Conservation (phyloP, 2,888 invertebrate species). For the Scaptomyza polygonia region DNA sequence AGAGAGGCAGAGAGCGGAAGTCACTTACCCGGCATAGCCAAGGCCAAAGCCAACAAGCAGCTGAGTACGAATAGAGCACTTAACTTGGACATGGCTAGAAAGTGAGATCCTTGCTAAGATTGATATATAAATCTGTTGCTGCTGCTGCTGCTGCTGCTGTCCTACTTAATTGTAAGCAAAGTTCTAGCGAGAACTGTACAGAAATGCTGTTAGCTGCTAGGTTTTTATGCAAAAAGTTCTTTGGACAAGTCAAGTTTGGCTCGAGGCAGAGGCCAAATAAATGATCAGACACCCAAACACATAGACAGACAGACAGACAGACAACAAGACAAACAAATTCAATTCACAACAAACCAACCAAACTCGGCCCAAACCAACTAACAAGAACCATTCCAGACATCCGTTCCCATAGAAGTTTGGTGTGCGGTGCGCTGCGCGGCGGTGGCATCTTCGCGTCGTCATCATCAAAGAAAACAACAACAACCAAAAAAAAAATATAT, state of each 20-base stretch:
- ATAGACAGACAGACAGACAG: constrained; percentile 10
- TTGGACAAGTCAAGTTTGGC: constrained; percentile 14
- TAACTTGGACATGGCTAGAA: constrained; percentile 55
- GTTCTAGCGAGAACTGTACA: constrained; percentile 77
- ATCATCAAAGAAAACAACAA: neutral
- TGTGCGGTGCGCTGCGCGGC: neutral
- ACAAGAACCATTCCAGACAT: constrained; percentile 42
- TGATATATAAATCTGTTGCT: too few relatives aligned
- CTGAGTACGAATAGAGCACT: constrained; percentile 53
- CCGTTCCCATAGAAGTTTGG: constrained; percentile 19
- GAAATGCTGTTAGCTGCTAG: constrained; percentile 58
- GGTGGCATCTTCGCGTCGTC: constrained; percentile 3
- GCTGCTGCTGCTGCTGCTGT: constrained; percentile 34
- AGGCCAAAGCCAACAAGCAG: constrained; percentile 59
- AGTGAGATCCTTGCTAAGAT: constrained; percentile 11
- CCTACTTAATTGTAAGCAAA: constrained; percentile 80
- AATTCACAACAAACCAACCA: constrained; percentile 18
- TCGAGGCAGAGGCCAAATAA: constrained; percentile 18
- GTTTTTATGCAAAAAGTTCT: constrained; percentile 80
- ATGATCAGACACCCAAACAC: neutral
- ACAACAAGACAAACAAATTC: constrained; percentile 25
- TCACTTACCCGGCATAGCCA: constrained; percentile 65
- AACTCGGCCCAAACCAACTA: constrained; percentile 21
- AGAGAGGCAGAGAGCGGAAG: neutral
- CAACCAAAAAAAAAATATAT: neutral